Conservation (phyloP, 2,888 invertebrate species). For the Ecdyonurus torrentis region DNA sequence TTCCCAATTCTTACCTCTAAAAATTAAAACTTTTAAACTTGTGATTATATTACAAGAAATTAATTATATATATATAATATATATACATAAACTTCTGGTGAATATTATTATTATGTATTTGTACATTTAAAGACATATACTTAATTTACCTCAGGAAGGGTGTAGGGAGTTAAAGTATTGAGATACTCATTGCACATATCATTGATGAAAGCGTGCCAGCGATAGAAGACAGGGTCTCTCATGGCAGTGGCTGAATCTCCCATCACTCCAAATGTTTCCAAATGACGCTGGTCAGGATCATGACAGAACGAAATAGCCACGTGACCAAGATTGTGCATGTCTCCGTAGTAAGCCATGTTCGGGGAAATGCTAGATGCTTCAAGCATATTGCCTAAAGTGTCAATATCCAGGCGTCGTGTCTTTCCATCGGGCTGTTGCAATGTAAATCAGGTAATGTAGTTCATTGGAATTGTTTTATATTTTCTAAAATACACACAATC, state of each 20-base stretch:
- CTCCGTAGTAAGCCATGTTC: slow-evolving; percentile 13
- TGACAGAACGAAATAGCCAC: slow-evolving; percentile 17
- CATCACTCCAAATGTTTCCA: slow-evolving; percentile 50
- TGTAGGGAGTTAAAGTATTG: slow-evolving; percentile 47
- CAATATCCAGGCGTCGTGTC: slow-evolving; percentile 15
- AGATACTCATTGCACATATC: slow-evolving; percentile 63
- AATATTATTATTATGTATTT: too few relatives aligned
- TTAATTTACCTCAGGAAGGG: slow-evolving; percentile 38
- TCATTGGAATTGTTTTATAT: too few relatives aligned
- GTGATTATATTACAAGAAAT: too few relatives aligned
- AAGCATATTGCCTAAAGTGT: slow-evolving; percentile 21
- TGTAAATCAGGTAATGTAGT: too few relatives aligned
- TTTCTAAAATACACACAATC: too few relatives aligned
- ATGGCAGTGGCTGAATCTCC: slow-evolving; percentile 71
- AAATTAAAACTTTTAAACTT: too few relatives aligned
- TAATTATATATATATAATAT: too few relatives aligned
- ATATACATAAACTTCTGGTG: too few relatives aligned
- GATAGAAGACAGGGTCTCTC: slow-evolving; percentile 75
- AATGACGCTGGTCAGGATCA: slow-evolving; percentile 19
- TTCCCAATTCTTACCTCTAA: too few relatives aligned
- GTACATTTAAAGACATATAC: too few relatives aligned
- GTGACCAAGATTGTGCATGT: slow-evolving; percentile 21
- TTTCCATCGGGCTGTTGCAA: background rate
- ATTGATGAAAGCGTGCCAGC: slow-evolving; percentile 67
- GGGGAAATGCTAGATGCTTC: slow-evolving; percentile 16